Evolutionary conservation across 2,113 vertebrate species (phyloP).

Genomic region (Parotia lawesii): DNA sequence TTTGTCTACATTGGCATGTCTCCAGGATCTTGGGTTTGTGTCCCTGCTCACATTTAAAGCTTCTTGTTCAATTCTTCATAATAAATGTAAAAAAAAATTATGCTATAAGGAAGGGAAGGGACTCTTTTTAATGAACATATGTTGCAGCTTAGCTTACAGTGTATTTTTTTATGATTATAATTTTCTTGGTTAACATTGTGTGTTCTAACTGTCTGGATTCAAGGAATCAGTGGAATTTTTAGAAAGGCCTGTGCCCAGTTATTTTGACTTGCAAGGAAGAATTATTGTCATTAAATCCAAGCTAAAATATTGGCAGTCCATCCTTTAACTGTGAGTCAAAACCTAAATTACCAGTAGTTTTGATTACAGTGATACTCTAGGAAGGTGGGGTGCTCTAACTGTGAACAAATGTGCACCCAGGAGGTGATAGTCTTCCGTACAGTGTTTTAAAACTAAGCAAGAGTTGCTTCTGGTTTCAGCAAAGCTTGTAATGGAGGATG

Average conservation of each 20-base stretch:
- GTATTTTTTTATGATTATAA: not conserved
- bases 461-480: not conserved
- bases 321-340: slow-evolving; percentile 18
- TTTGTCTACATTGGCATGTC: not conserved
- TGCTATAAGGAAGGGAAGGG: not conserved
- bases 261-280: not conserved
- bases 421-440: not conserved
- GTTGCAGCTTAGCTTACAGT: not conserved
- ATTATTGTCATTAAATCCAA: not conserved
- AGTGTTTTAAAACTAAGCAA: not conserved
- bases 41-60: not conserved
- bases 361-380: slow-evolving; percentile 5
- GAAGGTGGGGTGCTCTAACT: not conserved
- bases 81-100: not conserved
- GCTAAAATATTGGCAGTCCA: not conserved
- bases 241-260: not conserved
- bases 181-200: not conserved
- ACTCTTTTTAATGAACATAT: not conserved
- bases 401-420: not conserved
- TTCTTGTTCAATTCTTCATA: not conserved
- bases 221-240: not conserved
- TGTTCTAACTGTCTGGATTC: not conserved
- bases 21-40: not conserved
- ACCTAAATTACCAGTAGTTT: slow-evolving; percentile 44
- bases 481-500: not conserved